Conservation (phyloP, 2,888 invertebrate genomes). For the Ganaspis brasiliensis region DNA sequence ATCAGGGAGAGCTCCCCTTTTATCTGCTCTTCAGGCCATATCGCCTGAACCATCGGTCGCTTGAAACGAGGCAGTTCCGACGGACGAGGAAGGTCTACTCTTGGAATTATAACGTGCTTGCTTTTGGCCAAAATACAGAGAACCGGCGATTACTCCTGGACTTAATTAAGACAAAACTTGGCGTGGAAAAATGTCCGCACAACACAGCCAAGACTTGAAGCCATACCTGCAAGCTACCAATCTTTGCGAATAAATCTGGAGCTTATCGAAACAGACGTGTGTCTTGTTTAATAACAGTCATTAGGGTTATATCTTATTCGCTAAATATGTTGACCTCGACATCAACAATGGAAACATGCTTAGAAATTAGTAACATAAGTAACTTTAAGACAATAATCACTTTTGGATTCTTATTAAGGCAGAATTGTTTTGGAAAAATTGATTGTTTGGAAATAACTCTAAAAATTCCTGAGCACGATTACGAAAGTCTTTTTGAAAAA, state of each 20-base stretch:
- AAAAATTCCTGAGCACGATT: no score
- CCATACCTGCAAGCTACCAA: background rate
- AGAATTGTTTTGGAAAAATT: no score
- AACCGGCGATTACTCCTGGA: background rate
- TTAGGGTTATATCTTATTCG: background rate
- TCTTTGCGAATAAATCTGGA: background rate
- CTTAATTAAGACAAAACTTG: conserved; percentile 27
- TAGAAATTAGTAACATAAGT: no score
- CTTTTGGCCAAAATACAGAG: conserved; percentile 12
- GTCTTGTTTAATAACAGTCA: background rate
- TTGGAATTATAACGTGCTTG: background rate
- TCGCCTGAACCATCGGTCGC: background rate
- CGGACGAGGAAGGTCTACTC: background rate
- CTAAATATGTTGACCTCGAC: background rate
- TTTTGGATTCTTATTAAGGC: no score
- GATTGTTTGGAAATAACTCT: no score
- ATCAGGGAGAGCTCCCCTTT: conserved; percentile 1
- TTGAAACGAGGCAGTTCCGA: background rate
- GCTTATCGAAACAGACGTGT: background rate
- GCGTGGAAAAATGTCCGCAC: conserved; percentile 10
- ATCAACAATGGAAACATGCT: background rate
- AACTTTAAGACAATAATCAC: no score
- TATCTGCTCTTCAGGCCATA: conserved; percentile 23
- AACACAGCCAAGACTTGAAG: background rate
- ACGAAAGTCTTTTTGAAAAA: no score